Conservation (phyloP, 53 echinoderm and acorn worm genomes). For the Astropecten irregularis region DNA sequence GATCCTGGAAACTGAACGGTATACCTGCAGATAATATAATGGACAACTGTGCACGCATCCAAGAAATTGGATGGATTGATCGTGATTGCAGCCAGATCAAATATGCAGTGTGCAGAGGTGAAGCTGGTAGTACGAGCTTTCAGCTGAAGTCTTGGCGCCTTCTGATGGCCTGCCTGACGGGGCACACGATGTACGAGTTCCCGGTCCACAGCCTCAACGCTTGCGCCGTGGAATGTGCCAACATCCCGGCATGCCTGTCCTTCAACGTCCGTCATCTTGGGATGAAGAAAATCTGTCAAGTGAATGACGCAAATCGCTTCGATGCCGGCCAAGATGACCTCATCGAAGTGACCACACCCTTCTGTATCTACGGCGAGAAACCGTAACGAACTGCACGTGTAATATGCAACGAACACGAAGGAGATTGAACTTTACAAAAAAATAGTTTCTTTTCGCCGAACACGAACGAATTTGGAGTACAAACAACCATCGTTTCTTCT, state of each 20-base stretch:
- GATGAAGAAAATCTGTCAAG: slow-evolving; percentile 1
- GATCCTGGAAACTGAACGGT: neutral
- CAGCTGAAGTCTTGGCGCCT: slow-evolving; percentile 13
- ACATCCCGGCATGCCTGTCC: neutral
- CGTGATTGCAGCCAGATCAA: neutral
- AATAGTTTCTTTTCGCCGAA: no score
- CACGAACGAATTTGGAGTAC: no score
- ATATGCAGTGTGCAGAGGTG: neutral
- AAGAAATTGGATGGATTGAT: neutral
- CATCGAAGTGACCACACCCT: slow-evolving; percentile 1
- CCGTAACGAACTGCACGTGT: no score
- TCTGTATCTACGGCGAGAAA: slow-evolving; percentile 24
- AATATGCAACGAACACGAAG: no score
- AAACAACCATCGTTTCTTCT: no score
- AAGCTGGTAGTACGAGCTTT: neutral
- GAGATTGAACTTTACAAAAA: no score
- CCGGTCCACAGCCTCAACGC: neutral
- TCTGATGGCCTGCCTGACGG: slow-evolving; percentile 6
- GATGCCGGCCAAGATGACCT: neutral
- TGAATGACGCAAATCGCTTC: slow-evolving; percentile 13
- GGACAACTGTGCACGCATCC: neutral
- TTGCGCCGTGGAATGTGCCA: slow-evolving; percentile 10
- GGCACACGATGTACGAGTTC: neutral
- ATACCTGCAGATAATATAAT: neutral
- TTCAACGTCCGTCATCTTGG: slow-evolving; percentile 23